Conservation (phyloP, 2,797 vertebrate genomes). For the Propithecus perrieri region DNA sequence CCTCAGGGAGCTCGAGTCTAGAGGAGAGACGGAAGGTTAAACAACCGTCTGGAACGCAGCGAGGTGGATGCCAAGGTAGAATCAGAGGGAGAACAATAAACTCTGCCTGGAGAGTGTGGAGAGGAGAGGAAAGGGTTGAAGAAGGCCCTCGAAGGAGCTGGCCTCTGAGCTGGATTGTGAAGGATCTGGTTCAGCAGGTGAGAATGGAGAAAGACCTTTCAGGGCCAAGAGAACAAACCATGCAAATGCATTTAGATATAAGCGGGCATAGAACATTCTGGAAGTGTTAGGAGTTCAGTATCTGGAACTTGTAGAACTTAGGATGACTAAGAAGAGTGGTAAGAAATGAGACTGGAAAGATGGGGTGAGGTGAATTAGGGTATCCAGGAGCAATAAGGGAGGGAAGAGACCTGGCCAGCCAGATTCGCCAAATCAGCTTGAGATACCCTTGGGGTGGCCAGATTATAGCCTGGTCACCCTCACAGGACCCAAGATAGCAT, state of each 20-base stretch:
- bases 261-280: background rate
- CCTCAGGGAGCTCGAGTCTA: background rate
- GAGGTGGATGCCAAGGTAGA: background rate
- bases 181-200: background rate
- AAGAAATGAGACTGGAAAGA: background rate
- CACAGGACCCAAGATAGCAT: background rate
- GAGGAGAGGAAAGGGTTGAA: background rate
- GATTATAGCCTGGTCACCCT: background rate
- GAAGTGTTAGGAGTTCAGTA: background rate
- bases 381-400: background rate
- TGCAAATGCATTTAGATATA: too few species aligned
- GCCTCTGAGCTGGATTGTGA: background rate
- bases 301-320: background rate
- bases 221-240: background rate
- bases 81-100: background rate
- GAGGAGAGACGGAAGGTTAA: background rate
- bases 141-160: background rate
- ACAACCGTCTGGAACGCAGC: background rate
- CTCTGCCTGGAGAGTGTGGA: background rate
- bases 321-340: background rate
- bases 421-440: background rate
- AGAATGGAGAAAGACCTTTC: background rate
- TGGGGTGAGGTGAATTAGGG: background rate
- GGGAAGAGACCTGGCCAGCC: background rate
- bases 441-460: background rate